Evolutionary conservation across 2,113 vertebrate species (phyloP).

Genomic region (Cynoglossus semilaevis): DNA sequence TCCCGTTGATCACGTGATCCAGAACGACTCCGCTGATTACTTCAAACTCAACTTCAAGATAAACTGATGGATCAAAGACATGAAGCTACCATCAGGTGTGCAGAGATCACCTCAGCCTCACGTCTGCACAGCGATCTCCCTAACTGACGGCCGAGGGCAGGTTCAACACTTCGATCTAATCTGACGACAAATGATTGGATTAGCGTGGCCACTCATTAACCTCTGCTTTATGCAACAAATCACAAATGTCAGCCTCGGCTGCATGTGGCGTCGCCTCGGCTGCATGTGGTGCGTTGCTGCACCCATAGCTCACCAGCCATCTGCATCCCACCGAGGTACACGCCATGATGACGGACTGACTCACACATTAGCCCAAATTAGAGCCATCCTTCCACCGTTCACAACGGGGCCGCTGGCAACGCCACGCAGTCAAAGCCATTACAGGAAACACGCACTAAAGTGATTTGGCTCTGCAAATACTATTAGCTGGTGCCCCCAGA

Average conservation of each 20-base stretch:
- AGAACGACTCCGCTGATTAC: too few relatives aligned
- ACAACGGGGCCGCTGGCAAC: constrained; percentile 58
- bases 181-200: constrained; percentile 63
- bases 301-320: constrained; percentile 59
- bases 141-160: constrained; percentile 37
- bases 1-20: too few relatives aligned
- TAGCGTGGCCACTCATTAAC: constrained; percentile 62
- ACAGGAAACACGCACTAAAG: constrained; percentile 66
- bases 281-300: constrained; percentile 45
- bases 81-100: too few relatives aligned
- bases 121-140: constrained; percentile 23
- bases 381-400: constrained; percentile 69
- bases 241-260: constrained; percentile 51
- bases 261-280: constrained; percentile 59
- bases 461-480: constrained; percentile 71
- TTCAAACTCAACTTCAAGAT: too few relatives aligned
- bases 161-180: constrained; percentile 65
- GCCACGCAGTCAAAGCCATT: constrained; percentile 65
- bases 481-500: constrained; percentile 69
- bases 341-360: constrained; percentile 64
- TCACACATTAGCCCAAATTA: constrained; percentile 75
- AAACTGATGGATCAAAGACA: too few relatives aligned
- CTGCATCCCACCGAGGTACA: constrained; percentile 57
- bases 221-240: constrained; percentile 49
- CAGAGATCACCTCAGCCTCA: neutral